phyloP scores from a whole-genome alignment of 2,797 vertebrate genomes.

The Scolopax bukidnonensis region DNA sequence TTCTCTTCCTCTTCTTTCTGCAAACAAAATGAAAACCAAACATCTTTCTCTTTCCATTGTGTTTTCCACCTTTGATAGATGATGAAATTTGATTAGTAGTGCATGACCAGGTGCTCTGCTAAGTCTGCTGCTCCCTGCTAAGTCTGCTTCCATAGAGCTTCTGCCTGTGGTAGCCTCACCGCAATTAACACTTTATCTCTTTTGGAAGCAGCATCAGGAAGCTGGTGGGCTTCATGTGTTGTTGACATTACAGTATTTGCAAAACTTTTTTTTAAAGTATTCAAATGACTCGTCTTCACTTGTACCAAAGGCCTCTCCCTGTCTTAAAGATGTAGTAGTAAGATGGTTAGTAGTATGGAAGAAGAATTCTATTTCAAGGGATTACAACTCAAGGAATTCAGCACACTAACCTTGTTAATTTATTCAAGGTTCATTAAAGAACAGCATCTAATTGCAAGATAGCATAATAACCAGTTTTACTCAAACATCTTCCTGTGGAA shows the following conservation, averaged over 20 bases:
- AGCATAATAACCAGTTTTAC: not conserved
- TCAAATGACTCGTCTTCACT: not conserved
- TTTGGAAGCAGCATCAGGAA: not conserved
- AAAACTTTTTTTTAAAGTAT: not conserved
- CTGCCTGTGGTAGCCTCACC: not conserved
- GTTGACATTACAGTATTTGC: not conserved
- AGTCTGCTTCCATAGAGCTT: not conserved
- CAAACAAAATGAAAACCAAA: not conserved
- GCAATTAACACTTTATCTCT: not conserved
- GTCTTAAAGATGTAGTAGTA: not conserved
- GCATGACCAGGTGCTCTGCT: not conserved
- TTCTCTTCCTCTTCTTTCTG: not conserved
- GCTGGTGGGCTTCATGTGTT: not conserved
- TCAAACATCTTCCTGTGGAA: not conserved
- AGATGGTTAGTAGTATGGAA: not conserved
- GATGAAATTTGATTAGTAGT: not conserved
- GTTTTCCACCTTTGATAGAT: not conserved
- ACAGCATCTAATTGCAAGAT: not conserved
- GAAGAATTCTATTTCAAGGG: not conserved
- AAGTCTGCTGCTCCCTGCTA: not conserved
- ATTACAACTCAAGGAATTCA: not conserved
- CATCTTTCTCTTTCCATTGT: not conserved
- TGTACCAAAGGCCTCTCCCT: not conserved
- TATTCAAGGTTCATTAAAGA: not conserved
- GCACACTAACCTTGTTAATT: not conserved